These are phyloP conservation scores for Simalia tracyae DNA, from an alignment of 2,797 vertebrate genomes.

Conservation along the genomic window DNA sequence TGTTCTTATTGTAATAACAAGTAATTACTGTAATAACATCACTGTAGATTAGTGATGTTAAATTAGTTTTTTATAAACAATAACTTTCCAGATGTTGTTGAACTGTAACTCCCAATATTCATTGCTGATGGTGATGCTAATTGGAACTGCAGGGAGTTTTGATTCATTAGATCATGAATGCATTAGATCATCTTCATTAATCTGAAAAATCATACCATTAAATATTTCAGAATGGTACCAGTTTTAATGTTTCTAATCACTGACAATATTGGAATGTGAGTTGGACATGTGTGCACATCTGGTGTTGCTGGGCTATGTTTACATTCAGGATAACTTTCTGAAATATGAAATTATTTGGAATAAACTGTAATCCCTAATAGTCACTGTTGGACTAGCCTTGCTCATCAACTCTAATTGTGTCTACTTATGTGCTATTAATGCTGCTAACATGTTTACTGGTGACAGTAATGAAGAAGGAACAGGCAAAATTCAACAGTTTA, in stretches of 20 bases:
- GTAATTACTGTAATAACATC: no score
- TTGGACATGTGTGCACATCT: background rate
- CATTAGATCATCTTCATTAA: background rate
- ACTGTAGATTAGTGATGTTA: background rate
- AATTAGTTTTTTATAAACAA: background rate
- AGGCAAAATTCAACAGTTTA: background rate
- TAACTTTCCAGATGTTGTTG: background rate
- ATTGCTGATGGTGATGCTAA: background rate
- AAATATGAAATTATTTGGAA: background rate
- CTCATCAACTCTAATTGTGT: background rate
- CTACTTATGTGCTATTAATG: background rate
- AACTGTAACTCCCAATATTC: background rate
- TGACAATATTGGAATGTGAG: background rate
- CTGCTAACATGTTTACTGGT: background rate
- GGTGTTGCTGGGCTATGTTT: background rate
- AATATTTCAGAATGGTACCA: background rate
- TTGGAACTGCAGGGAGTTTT: background rate
- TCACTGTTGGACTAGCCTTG: background rate
- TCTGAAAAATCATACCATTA: background rate
- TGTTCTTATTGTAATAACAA: background rate
- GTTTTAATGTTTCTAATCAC: background rate
- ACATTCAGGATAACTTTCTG: background rate
- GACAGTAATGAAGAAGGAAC: conserved; percentile 12
- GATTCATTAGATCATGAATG: background rate
- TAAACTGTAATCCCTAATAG: background rate